Evolutionary conservation across 2,888 invertebrate genomes (phyloP), one percentile per base, ranked within the genome.

Genomic region (Augiades crinisus): DNA sequence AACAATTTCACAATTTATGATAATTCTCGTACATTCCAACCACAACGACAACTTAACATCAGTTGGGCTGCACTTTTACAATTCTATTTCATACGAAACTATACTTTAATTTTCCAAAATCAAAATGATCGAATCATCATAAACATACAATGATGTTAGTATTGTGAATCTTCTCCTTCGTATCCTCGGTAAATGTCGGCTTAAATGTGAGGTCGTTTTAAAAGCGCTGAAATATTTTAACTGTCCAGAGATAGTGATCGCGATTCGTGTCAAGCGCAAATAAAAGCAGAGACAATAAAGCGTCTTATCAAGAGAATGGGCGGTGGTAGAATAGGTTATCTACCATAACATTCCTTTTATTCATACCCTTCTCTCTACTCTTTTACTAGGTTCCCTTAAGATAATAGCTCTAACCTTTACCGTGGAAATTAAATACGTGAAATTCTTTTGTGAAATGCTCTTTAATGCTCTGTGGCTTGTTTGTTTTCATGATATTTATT

Each of bases 201-300:
- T n/a, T n/a, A n/a, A n/a, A n/a, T n/a, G n/a, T 12, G 19, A 12
- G 5, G 8, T 30, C n/a, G 60, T 41, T 57, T 51, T 52, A 55
- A 56, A 57, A 60, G 58, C 59, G 59, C 62, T 61, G 58, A 65
- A 69, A 69, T 67, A 64, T 71, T 67, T 77, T 68, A 74, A 75
- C 59, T 58, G 55, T 67, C 68, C 61, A 61, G 65, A 77, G 76
- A 77, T 77, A 70, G 61, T 64, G 68, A 64, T 64, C 59, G 60
- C 62, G 69, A 73, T 78, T 79, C 82, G 78, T 85, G 85, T 74
- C 81, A 77, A 74, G 72, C 65, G 59, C 72, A 78, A 83, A 86
- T 84, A 84, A 85, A 84, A 76, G 68, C 68, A 60, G 58, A 54
- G 65, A 69, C 72, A 57, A 72, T 83, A 79, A 81, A 84, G 72